A percentile compares a stretch with the other conserved stretches of the same genome.
phyloP scores from a whole-genome alignment of 2,888 invertebrate genomes.

The Mongoloraphidia duomilia region DNA sequence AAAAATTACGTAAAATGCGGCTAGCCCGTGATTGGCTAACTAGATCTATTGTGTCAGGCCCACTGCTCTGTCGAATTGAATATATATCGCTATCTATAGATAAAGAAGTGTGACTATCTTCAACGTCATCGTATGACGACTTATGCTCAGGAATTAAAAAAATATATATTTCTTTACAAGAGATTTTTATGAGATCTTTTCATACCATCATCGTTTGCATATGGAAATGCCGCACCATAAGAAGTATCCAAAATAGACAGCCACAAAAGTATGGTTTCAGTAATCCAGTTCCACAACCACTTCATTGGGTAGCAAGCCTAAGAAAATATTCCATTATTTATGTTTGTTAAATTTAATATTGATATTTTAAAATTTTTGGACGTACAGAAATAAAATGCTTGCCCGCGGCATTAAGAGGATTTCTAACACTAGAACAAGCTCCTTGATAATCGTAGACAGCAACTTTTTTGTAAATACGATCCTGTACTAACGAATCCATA shows the following conservation, averaged over 20 bases:
- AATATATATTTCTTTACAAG: no score
- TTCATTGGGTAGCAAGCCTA: conserved; percentile 41
- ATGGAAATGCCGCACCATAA: conserved; percentile 27
- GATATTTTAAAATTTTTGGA: conserved; percentile 1
- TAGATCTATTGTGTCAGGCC: no score
- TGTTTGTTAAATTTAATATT: background rate
- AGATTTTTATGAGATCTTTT: background rate
- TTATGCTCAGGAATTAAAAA: conserved; percentile 14
- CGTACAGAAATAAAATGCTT: conserved; percentile 27
- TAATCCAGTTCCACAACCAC: conserved; percentile 39
- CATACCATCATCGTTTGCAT: conserved; percentile 37
- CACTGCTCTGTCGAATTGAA: no score
- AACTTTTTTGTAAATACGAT: conserved; percentile 77
- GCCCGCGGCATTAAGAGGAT: conserved; percentile 43
- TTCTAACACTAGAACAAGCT: conserved; percentile 57
- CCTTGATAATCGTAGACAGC: conserved; percentile 83
- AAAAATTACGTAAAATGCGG: no score
- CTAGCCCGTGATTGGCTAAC: no score
- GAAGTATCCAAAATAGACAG: conserved; percentile 34
- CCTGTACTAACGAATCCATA: conserved; percentile 84
- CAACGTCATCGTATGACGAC: conserved; percentile 1
- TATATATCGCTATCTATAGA: no score
- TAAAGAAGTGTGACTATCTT: background rate
- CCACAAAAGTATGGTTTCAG: conserved; percentile 35
- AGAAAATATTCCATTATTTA: background rate